Base-by-base conservation (phyloP, 1,140 invertebrate genomes). In the Rhopalosiphum maidis region DNA sequence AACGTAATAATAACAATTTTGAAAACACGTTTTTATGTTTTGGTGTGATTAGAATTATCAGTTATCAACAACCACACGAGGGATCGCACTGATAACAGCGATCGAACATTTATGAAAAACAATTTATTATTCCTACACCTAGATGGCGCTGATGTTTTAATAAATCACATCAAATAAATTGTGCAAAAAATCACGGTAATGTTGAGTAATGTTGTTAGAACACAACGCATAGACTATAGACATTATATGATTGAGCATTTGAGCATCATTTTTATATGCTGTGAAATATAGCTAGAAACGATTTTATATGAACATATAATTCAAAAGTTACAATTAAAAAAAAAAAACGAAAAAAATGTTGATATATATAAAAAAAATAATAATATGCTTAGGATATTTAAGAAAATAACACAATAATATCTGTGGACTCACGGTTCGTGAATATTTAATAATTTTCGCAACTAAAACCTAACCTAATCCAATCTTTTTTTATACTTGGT, bases 1-100 rank as follows among this genome's bases (percentile, higher is more conserved):
- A 77, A 77, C 15, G 5, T 6, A 77, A n/a, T 68, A 30, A 77
- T 51, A 60, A 60, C 60, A 43, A 60, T 90, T 90, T 60, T 77
- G 30, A 91, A 91, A 91, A 91, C 90, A 91, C 90, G 90, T 91
- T 91, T 91, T 91, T 51, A 9, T 91, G 43, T 83, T 68, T 60
- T 91, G 35, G 15, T 77, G 30, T n/a, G 90, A 91, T 91, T n/a
- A 91, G 8, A 60, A 51, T 90, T 55, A 87, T 87, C 87, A 35
- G 30, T 51, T 37, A 51, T 35, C 46, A 35, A n/a, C 46, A 35
- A 88, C 48, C 18, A 3, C 48, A 51, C 15, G 48, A 15, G 15
- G 48, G 48, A 51, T n/a, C 48, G 15, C n/a, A 51, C 18, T 21
- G 77, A 83, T 83, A 83, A 83, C 30, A 5, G 60, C 4, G 60